phyloP scores from a whole-genome alignment of 2,113 vertebrate species.

The Pogonocichla stellata region DNA sequence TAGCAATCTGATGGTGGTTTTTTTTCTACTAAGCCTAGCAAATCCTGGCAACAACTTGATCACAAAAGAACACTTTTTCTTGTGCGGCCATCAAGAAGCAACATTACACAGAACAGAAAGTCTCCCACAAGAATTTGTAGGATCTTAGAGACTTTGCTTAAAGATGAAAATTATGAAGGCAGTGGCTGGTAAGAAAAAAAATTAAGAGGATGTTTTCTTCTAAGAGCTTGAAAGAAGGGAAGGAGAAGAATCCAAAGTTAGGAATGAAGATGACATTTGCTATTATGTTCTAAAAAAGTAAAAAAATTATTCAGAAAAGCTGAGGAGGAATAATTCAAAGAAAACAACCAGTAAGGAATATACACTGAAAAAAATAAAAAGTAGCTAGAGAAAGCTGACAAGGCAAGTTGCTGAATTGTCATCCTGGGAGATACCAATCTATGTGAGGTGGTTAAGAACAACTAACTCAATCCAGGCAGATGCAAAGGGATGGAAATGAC shows the following conservation, averaged over 20 bases:
- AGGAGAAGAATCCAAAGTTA: neutral
- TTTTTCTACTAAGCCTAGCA: fast-evolving
- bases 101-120: neutral
- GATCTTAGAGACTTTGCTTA: neutral
- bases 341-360: neutral
- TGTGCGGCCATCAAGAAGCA: neutral
- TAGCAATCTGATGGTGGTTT: neutral
- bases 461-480: neutral
- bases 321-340: neutral
- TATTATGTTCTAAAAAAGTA: neutral
- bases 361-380: neutral
- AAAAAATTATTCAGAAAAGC: neutral
- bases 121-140: neutral
- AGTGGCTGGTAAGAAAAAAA: neutral
- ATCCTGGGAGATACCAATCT: neutral
- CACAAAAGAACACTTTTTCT: neutral
- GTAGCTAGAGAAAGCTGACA: neutral
- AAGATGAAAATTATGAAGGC: neutral
- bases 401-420: neutral
- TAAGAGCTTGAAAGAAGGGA: neutral
- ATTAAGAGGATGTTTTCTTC: neutral
- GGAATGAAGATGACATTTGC: neutral
- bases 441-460: neutral
- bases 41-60: neutral
- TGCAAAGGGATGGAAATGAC: neutral